Evolutionary conservation across 2,797 vertebrate species (phyloP).

Genomic region (Craterocephalus amniculus): DNA sequence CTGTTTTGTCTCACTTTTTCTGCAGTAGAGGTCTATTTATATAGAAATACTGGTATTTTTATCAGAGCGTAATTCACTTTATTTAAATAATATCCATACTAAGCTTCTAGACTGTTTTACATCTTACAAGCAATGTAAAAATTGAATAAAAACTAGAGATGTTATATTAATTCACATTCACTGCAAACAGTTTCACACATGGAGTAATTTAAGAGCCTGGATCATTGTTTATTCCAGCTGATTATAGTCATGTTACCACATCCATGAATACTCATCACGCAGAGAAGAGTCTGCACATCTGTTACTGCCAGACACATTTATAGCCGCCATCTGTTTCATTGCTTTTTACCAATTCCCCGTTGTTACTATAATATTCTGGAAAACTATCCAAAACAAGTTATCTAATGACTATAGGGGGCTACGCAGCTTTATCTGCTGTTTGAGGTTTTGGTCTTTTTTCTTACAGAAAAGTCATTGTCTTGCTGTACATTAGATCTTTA

Average conservation of each 20-base stretch:
- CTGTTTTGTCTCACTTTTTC: constrained; percentile 4
- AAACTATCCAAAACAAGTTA: constrained; percentile 1
- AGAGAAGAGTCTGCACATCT: not conserved
- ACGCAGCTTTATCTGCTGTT: not conserved
- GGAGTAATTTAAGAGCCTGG: not conserved
- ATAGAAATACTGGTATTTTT: not conserved
- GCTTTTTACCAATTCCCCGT: not conserved
- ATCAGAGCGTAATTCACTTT: not conserved
- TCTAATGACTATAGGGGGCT: not conserved
- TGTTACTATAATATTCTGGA: not conserved
- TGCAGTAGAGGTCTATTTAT: not conserved
- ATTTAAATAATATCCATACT: not conserved
- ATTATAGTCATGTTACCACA: constrained; percentile 1
- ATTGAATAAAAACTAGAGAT: not conserved
- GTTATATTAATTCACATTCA: not conserved
- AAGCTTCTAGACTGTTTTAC: not conserved
- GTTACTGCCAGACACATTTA: constrained; percentile 5
- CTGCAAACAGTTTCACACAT: constrained; percentile 2
- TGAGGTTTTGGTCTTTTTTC: not conserved
- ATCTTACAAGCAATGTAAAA: constrained; percentile 12
- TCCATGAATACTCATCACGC: not conserved
- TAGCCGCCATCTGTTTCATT: constrained; percentile 9
- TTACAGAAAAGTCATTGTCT: not conserved
- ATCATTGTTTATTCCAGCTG: not conserved
- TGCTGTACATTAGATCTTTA: not conserved